Conservation (phyloP, 2,888 invertebrate genomes). For the Callyntrura sp. region DNA sequence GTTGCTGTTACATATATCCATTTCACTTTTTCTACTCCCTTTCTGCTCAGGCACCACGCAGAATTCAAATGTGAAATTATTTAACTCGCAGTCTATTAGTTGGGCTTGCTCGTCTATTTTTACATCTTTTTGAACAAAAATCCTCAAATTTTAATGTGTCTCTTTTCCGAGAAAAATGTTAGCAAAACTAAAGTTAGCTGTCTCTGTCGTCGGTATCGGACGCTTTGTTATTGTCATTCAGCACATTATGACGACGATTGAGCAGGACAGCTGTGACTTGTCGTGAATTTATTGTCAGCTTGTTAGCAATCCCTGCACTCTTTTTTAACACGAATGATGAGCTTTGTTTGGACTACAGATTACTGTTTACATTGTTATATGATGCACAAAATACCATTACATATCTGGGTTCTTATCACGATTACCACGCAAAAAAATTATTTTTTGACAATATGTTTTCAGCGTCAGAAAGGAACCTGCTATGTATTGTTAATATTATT, state of each 20-base stretch:
- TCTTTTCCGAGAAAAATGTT: slow-evolving; percentile 69
- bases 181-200: slow-evolving; percentile 6
- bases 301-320: slow-evolving; percentile 60
- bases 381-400: background rate
- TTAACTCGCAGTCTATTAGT: slow-evolving; percentile 39
- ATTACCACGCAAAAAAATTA: background rate
- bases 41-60: background rate
- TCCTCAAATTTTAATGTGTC: slow-evolving; percentile 66
- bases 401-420: slow-evolving; percentile 3
- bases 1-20: slow-evolving; percentile 27
- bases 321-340: slow-evolving; percentile 43
- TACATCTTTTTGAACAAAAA: slow-evolving; percentile 35
- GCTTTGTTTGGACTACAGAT: slow-evolving; percentile 67
- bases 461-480: slow-evolving; percentile 4
- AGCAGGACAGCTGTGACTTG: slow-evolving; percentile 76
- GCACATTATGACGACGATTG: background rate
- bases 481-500: background rate
- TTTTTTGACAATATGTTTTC: slow-evolving; percentile 16
- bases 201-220: slow-evolving; percentile 28
- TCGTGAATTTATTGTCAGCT: slow-evolving; percentile 78
- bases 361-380: slow-evolving; percentile 28
- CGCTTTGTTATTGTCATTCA: slow-evolving; percentile 55
- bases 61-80: slow-evolving; percentile 57
- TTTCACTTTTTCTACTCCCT: slow-evolving; percentile 39
- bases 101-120: slow-evolving; percentile 34